phyloP scores from a whole-genome alignment of 2,888 invertebrate species.

The Lottia scabra region DNA sequence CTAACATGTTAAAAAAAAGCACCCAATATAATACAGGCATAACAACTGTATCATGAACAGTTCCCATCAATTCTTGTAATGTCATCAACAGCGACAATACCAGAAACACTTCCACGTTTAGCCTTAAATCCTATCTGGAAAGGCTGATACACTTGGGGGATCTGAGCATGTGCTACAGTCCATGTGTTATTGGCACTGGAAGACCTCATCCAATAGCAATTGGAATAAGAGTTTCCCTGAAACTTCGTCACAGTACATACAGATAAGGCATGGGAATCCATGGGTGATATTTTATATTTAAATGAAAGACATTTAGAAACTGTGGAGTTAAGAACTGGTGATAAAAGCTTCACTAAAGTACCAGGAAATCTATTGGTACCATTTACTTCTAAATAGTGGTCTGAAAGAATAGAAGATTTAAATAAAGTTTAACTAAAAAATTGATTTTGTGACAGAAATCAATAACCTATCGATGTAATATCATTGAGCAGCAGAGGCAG shows the following conservation, averaged over 20 bases:
- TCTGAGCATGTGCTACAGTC: conserved; percentile 12
- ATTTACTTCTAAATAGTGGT: conserved; percentile 10
- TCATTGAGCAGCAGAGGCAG: too few species aligned
- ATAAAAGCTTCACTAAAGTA: conserved; percentile 22
- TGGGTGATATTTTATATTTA: conserved; percentile 19
- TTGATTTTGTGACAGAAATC: too few species aligned
- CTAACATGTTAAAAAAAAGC: too few species aligned
- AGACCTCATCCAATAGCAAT: conserved; percentile 22
- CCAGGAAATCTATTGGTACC: conserved; percentile 12
- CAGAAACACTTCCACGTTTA: conserved; percentile 8
- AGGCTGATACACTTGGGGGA: conserved; percentile 1
- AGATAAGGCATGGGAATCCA: conserved; percentile 16
- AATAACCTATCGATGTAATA: too few species aligned
- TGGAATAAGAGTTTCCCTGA: conserved; percentile 6
- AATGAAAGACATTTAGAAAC: conserved; percentile 27
- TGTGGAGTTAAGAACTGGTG: conserved; percentile 24
- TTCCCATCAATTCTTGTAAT: conserved; percentile 15
- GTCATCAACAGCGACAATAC: conserved; percentile 16
- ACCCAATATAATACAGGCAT: too few species aligned
- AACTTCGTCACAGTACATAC: conserved; percentile 19
- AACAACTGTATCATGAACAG: not conserved
- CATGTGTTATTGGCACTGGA: conserved; percentile 13
- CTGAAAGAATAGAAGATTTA: not conserved
- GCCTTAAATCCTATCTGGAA: conserved; percentile 19
- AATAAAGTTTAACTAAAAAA: too few species aligned